A percentile compares a stretch with the other conserved stretches of the same genome.
phyloP scores from a whole-genome alignment of 2,888 invertebrate genomes.

The Arge pagana region DNA sequence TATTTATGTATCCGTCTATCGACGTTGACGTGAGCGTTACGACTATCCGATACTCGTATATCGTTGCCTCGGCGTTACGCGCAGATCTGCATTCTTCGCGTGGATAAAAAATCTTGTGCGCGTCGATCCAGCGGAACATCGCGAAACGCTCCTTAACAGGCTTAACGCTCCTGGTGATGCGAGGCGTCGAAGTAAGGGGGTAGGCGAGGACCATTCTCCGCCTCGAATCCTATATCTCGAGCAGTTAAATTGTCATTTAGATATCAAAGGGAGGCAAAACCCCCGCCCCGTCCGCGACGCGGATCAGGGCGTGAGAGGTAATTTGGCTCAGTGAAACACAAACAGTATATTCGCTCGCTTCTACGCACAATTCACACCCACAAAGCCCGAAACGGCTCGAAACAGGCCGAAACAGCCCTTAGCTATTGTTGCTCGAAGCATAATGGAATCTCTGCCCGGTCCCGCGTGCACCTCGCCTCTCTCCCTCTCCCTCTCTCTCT shows the following conservation, averaged over 20 bases:
- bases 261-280: constrained; percentile 53
- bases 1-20: no score
- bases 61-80: no score
- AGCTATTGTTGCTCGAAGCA: constrained; percentile 58
- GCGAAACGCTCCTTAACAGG: constrained; percentile 14
- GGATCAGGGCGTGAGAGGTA: constrained; percentile 56
- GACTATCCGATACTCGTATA: no score
- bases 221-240: constrained; percentile 32
- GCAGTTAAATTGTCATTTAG: constrained; percentile 60
- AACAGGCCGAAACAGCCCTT: constrained; percentile 54
- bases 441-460: constrained; percentile 56
- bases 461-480: constrained; percentile 39
- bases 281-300: constrained; percentile 48
- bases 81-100: no score
- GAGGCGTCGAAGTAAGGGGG: not conserved
- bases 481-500: constrained; percentile 22
- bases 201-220: not conserved
- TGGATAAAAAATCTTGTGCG: no score
- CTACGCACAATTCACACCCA: constrained; percentile 30
- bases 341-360: constrained; percentile 44
- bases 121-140: no score
- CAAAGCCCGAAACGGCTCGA: constrained; percentile 34
- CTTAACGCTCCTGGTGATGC: constrained; percentile 1
- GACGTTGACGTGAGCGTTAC: no score
- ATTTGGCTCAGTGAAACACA: constrained; percentile 57